These are phyloP conservation scores for Aphaenogaster ashmeadi DNA, from an alignment of 1,140 invertebrate genomes.

Conservation along the genomic window DNA sequence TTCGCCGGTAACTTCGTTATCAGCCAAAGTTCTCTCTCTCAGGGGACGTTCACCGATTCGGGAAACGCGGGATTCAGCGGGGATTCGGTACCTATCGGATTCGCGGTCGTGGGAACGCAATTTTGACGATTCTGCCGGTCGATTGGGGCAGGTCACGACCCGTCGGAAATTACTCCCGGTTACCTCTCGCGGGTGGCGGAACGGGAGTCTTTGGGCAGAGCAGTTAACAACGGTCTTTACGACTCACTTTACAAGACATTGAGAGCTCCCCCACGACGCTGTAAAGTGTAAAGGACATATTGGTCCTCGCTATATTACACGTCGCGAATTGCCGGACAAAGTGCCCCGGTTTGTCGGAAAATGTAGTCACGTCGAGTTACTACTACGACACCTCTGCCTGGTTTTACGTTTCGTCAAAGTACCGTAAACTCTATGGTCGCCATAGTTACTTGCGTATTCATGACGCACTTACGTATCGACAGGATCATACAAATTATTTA, in stretches of 20 bases:
- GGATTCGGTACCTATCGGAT: constrained; percentile 11
- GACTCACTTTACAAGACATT: constrained; percentile 66
- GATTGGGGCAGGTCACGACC: constrained; percentile 65
- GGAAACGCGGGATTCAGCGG: constrained; percentile 26
- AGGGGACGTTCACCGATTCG: constrained; percentile 27
- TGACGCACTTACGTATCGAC: not conserved
- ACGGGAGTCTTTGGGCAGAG: constrained; percentile 25
- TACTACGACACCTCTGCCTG: not conserved
- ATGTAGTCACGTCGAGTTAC: constrained; percentile 49
- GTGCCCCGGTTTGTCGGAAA: constrained; percentile 21
- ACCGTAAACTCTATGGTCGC: not conserved
- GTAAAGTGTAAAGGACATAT: constrained; percentile 62
- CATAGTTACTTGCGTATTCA: constrained; percentile 10
- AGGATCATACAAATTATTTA: constrained; percentile 3
- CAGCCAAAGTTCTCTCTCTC: constrained; percentile 18
- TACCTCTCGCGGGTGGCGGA: constrained; percentile 11
- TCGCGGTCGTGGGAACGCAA: constrained; percentile 71
- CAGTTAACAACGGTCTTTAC: constrained; percentile 65
- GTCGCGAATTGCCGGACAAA: constrained; percentile 9
- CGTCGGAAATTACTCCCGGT: constrained; percentile 28
- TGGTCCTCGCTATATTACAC: constrained; percentile 37
- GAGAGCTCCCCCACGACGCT: not conserved
- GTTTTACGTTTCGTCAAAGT: constrained; percentile 53
- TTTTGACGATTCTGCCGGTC: constrained; percentile 49
- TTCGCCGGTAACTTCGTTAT: constrained; percentile 35